A percentile compares a stretch with the other conserved stretches of the same genome.
Evolutionary conservation across 2,113 vertebrate species (phyloP).

Genomic region (Lepisosteus osseus): DNA sequence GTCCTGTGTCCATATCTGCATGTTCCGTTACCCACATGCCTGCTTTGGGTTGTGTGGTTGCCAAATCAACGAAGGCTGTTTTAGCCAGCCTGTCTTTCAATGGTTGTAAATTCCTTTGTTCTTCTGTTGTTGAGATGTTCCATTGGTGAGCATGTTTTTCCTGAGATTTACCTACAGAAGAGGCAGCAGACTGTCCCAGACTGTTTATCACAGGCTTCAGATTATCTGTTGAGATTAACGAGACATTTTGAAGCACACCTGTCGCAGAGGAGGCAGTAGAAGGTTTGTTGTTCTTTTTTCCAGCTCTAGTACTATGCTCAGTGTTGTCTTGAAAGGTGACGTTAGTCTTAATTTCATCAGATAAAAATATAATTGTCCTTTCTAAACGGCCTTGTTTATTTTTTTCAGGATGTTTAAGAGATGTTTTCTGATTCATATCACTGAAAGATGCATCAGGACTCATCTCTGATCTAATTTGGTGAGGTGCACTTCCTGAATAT

Average conservation of each 20-base stretch:
- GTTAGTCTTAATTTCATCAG: not conserved
- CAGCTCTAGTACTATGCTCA: not conserved
- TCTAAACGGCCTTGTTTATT: not conserved
- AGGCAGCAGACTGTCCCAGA: not conserved
- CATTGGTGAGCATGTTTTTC: not conserved
- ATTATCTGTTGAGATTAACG: not conserved
- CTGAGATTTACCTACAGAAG: not conserved
- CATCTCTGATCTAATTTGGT: not conserved
- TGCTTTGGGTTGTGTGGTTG: not conserved
- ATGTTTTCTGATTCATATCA: too few species aligned
- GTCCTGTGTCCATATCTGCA: constrained; percentile 6
- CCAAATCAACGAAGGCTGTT: not conserved
- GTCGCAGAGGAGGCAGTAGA: not conserved
- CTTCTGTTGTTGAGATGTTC: constrained; percentile 1
- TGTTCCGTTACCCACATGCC: not conserved
- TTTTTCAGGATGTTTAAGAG: not conserved
- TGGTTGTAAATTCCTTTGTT: not conserved
- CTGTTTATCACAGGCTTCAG: not conserved
- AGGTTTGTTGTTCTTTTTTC: not conserved
- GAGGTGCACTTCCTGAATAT: not conserved
- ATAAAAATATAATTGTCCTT: not conserved
- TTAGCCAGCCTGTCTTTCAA: not conserved
- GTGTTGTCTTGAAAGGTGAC: not conserved
- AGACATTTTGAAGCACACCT: not conserved
- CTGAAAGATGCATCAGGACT: not conserved